Evolutionary conservation across 2,888 invertebrate genomes (phyloP).

Genomic region (Marasmarcha lunaedactyla): DNA sequence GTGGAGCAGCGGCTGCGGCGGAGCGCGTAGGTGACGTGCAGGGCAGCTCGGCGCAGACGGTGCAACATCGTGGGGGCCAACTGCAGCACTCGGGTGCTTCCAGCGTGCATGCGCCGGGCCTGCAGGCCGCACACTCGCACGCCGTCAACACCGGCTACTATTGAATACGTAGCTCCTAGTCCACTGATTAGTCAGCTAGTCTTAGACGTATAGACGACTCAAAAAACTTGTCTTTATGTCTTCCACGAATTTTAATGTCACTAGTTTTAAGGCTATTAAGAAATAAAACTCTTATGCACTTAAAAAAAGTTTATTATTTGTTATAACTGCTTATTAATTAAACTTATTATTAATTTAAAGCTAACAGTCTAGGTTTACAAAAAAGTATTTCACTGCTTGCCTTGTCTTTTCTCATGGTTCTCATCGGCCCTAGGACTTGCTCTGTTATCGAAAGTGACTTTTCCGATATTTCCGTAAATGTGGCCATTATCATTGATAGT

Average conservation of each 20-base stretch:
- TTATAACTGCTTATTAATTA: background rate
- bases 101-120: constrained; percentile 37
- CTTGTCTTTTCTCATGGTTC: background rate
- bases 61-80: constrained; percentile 30
- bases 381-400: no score
- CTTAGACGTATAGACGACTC: constrained; percentile 45
- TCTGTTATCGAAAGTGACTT: constrained; percentile 28
- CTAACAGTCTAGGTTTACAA: background rate
- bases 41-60: constrained; percentile 36
- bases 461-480: constrained; percentile 34
- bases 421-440: background rate
- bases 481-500: constrained; percentile 40
- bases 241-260: constrained; percentile 15
- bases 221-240: constrained; percentile 41
- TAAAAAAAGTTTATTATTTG: constrained; percentile 10
- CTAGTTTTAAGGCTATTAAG: constrained; percentile 8
- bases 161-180: constrained; percentile 15
- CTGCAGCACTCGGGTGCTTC: constrained; percentile 40
- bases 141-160: constrained; percentile 43
- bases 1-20: constrained; percentile 35
- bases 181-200: constrained; percentile 4
- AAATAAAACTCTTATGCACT: constrained; percentile 26
- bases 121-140: constrained; percentile 41
- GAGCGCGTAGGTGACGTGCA: constrained; percentile 31
- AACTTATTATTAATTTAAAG: background rate